Evolutionary conservation across 1,140 invertebrate genomes (phyloP), one percentile per base, ranked within the genome.

Genomic region (Hylyphantes graminicola): DNA sequence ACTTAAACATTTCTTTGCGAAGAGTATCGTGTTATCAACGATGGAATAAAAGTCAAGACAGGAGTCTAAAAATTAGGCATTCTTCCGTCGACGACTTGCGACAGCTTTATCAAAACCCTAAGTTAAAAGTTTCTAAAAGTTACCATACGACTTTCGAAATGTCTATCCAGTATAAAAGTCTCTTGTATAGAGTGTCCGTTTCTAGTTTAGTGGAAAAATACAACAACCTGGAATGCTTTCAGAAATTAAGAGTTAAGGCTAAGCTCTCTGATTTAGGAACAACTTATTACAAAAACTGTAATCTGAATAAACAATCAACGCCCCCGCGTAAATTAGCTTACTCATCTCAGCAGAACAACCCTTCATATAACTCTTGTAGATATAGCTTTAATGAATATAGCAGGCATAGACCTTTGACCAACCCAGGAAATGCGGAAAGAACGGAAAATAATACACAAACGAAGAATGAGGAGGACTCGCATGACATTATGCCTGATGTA

Each of bases 21-120:
- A 81, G 64, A 51, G 17, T 54, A 12, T 68, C 73, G 50, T 57
- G 35, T 15, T 13, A 17, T 65, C 48, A 15, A 9, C 12, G 17
- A 35, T 90, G 91, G 95, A 65, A 94, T 94, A 7, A 92, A 91
- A 86, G 93, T 90, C 74, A 92, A 95, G 89, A 88, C 17, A 86
- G 82, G 70, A 85, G 72, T 12, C 88, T 89, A 51, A 89, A 86
- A 72, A 35, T 75, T 0, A 75, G 51, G 9, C 59, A 51, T 64
- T 70, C 61, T 0, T 86, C 85, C 19, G 78, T 86, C 61, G 78
- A 80, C 51, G 48, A 86, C 21, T 73, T 86, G 57, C 75, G 65
- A n/a, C 67, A 79, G 11, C 11, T 65, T 55, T 85, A 74, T 72
- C 75, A 85, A 61, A 68, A 15, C 15, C 12, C 59, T 7, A 53